Conservation (phyloP, 23 tunicate species). For the Styela plicata region DNA sequence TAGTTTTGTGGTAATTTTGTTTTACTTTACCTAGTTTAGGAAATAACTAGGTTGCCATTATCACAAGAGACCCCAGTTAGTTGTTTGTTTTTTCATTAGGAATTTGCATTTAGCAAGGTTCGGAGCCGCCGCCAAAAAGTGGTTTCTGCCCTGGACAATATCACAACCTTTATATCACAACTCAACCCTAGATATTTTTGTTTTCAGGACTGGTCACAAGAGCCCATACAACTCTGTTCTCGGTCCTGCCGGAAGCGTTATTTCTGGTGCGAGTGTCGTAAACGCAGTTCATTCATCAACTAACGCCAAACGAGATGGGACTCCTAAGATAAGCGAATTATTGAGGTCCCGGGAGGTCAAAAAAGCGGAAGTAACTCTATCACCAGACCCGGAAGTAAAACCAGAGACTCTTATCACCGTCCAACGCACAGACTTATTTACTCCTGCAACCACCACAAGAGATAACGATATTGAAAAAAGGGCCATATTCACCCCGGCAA, state of each 20-base stretch:
- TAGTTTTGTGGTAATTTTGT: too few species aligned
- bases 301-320: neutral
- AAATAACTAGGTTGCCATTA: too few species aligned
- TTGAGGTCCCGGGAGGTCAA: neutral
- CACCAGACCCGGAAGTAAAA: neutral
- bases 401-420: neutral
- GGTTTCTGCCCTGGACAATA: too few species aligned
- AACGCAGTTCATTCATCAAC: neutral
- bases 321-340: neutral
- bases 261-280: constrained; percentile 31
- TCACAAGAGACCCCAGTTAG: too few species aligned
- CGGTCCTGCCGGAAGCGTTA: constrained; percentile 26
- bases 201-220: neutral
- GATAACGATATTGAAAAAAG: constrained; percentile 24
- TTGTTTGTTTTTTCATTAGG: too few species aligned
- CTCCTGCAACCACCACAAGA: constrained; percentile 7
- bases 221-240: constrained; percentile 31
- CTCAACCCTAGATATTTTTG: too few species aligned
- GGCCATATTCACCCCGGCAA: constrained; percentile 48
- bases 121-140: too few species aligned
- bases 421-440: neutral
- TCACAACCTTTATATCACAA: too few species aligned
- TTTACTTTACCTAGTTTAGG: too few species aligned
- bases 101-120: too few species aligned
- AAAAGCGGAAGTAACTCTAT: neutral